phyloP scores from a whole-genome alignment of 92 coral and sea anemone species.

The Bergia sp. region DNA sequence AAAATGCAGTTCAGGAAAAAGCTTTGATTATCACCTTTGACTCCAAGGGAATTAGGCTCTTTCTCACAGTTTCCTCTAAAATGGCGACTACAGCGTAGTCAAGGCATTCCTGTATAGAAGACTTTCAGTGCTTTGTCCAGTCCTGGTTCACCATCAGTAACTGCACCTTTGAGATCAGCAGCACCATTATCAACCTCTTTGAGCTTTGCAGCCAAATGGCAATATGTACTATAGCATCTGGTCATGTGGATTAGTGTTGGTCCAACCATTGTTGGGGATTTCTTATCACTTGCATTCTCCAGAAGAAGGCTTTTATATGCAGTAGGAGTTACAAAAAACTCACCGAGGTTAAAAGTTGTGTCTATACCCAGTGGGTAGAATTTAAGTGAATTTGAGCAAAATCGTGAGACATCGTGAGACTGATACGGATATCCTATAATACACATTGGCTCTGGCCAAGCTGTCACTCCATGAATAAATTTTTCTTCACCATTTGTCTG shows the following conservation, averaged over 20 bases:
- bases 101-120: constrained; percentile 54
- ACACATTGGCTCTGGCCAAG: constrained; percentile 74
- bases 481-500: constrained; percentile 24
- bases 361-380: constrained; percentile 52
- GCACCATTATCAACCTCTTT: constrained; percentile 58
- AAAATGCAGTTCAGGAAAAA: no score
- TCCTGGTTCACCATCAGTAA: constrained; percentile 69
- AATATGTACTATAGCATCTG: constrained; percentile 59
- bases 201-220: constrained; percentile 62
- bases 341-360: constrained; percentile 68
- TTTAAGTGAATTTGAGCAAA: constrained; percentile 40
- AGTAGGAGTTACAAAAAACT: constrained; percentile 67
- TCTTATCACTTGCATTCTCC: constrained; percentile 42
- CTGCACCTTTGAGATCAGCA: constrained; percentile 55
- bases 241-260: constrained; percentile 54
- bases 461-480: constrained; percentile 60
- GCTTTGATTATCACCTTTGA: no score
- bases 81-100: constrained; percentile 53
- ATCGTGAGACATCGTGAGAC: constrained; percentile 61
- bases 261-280: constrained; percentile 10
- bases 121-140: constrained; percentile 65
- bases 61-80: constrained; percentile 54
- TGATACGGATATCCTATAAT: constrained; percentile 61
- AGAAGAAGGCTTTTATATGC: constrained; percentile 60
- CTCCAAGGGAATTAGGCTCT: not conserved